Base-by-base conservation (phyloP, 2,888 invertebrate genomes). In the Hedya salicella region DNA sequence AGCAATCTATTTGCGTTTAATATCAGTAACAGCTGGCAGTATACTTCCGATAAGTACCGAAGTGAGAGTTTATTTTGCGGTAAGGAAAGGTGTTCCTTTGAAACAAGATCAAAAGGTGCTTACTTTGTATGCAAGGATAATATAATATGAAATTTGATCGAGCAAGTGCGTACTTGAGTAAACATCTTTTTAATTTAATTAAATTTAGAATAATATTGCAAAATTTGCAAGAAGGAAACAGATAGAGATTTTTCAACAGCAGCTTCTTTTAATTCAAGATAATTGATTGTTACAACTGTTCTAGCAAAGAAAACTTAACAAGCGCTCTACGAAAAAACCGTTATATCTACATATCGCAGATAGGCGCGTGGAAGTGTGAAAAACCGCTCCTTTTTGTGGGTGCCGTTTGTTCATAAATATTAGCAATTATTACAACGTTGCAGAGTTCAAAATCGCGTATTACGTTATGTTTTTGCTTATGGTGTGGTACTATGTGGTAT, bases 21-120 rank as follows among this genome's bases (percentile, higher is more conserved):
- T 73, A 72, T 69, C 68, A 46, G 40, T 46, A 60, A 60, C 76
- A 77, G 75, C 74, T 78, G 78, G 54, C 53, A 54, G 62, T 69
- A 69, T 75, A 78, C 76, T 79, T 75, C 72, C 65, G 72, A 76
- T 73, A 70, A 68, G 46, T 62, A n/a, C n/a, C n/a, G n/a, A 25
- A 19, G 62, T 14, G 57, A 56, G 30, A 49, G 40, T 69, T 67
- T 66, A 59, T 48, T 56, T 63, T 40, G 52, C 42, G 49, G 25
- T 50, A 48, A 42, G 60, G 60, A 66, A 63, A 68, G 60, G 65
- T 69, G 65, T 32, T 42, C 50, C 44, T 64, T 66, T 59, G 63
- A 68, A 68, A 69, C 63, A 54, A 49, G 61, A 64, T 42, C 57
- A 44, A 68, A 54, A 32, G 16, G 14, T 52, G 36, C 16, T 50